A percentile compares a stretch with the other conserved stretches of the same genome.
phyloP scores from a whole-genome alignment of 2,888 invertebrate species.

The Drosophila nr. perissopoda region DNA sequence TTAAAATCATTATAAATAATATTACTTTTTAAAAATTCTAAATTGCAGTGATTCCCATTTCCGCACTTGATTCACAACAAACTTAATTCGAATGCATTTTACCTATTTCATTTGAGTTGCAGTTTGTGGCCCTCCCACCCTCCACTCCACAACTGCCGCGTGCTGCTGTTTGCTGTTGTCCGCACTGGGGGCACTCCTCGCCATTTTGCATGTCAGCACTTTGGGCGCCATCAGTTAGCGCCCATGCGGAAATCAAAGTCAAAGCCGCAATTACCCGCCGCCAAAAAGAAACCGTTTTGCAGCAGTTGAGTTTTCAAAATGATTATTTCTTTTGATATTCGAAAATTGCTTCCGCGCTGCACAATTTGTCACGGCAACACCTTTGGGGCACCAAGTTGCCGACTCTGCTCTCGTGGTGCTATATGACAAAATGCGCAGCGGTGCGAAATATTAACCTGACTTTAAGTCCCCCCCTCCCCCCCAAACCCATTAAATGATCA shows the following conservation, averaged over 20 bases:
- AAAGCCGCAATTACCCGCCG: slow-evolving; percentile 70
- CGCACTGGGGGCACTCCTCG: slow-evolving; percentile 33
- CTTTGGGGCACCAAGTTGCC: slow-evolving; percentile 50
- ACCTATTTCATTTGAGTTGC: slow-evolving; percentile 4
- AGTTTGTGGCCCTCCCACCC: neutral
- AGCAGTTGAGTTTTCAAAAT: slow-evolving; percentile 46
- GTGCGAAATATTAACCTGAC: slow-evolving; percentile 64
- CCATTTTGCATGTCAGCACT: slow-evolving; percentile 56
- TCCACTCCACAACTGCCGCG: too few species aligned
- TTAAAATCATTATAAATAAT: neutral
- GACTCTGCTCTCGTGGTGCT: slow-evolving; percentile 17
- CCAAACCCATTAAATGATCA: slow-evolving; percentile 69
- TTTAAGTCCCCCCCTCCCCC: neutral
- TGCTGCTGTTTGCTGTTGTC: neutral
- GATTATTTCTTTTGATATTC: slow-evolving; percentile 42
- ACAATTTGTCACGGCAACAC: slow-evolving; percentile 78
- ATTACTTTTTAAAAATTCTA: neutral
- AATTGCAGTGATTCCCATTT: neutral
- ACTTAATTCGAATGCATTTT: neutral
- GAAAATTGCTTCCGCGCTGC: slow-evolving; percentile 73
- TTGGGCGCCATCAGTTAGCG: slow-evolving; percentile 55
- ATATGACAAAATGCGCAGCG: slow-evolving; percentile 57
- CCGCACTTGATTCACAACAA: neutral
- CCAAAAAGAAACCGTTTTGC: slow-evolving; percentile 39
- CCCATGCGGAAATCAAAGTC: slow-evolving; percentile 78